Base-by-base conservation (phyloP, 2,113 vertebrate species). In the Tringa solitaria region DNA sequence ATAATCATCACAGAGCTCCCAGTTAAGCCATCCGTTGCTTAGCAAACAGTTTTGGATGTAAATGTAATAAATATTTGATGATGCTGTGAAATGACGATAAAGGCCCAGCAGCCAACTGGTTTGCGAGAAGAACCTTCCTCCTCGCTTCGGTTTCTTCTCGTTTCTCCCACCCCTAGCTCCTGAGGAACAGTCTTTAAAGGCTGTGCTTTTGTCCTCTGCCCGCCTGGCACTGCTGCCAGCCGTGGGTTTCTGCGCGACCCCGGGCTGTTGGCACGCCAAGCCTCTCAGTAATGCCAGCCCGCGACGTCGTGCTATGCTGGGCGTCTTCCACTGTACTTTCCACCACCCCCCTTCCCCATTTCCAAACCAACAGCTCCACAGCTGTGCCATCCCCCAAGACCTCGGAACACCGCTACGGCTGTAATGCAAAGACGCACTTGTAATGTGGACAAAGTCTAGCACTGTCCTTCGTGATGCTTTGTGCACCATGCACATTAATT, bases 41-140 rank as follows among this genome's bases (percentile, higher is more conserved):
- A 96, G 94, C 86, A 94, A 90, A 94, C 93, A 96, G 84, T 88
- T 96, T 95, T 57, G 94, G 94, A 90, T 91, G 95, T 92, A 97
- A 96, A 96, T 95, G 75, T 86, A 97, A 92, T 94, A 95, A 94
- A 97, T 96, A 93, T 95, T 96, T 96, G 89, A 96, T 90, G 84
- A 89, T 76, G 54, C 56, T 81, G 64, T 76, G 77, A 94, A 90
- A 93, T 87, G 60, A 92, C 3, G 72, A 80, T 90, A 84, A 95
- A 90, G 81, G 87, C 90, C 57, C 73, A 65, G 84, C 67, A 89
- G 82, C 46, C 80, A 90, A 91, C 30, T 39, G 63, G 51, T 68
- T 95, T 59, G 61, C n/a, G 45, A 53, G 87, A 64, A 90, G 60
- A 89, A 60, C 59, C 77, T 65, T 60, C 56, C 56, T 82, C 77